Percentiles rank a stretch among this genome's conserved stretches.
phyloP scores from a whole-genome alignment of 2,888 invertebrate genomes.

The Drosophila kokeensis region DNA sequence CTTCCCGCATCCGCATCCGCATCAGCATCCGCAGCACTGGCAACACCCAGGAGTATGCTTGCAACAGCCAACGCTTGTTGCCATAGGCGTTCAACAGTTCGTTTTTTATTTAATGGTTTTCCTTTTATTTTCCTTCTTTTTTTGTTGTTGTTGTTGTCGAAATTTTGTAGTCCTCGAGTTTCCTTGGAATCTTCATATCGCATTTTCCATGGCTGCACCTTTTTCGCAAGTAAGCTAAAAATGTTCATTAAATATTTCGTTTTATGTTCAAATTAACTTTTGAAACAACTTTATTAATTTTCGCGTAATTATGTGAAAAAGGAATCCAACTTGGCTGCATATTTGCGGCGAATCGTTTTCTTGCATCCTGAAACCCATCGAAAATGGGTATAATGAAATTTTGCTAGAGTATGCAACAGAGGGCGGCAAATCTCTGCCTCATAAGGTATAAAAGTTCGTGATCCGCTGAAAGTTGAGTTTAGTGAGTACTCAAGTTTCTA shows the following conservation, averaged over 20 bases:
- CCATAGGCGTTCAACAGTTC: constrained; percentile 34
- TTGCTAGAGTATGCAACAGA: neutral
- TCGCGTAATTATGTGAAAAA: neutral
- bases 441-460: neutral
- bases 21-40: constrained; percentile 25
- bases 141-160: constrained; percentile 12
- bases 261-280: constrained; percentile 8
- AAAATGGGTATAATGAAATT: neutral
- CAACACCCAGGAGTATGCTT: constrained; percentile 32
- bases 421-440: neutral
- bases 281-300: constrained; percentile 24
- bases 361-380: neutral
- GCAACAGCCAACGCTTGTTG: constrained; percentile 24
- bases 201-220: constrained; percentile 8
- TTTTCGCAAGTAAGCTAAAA: constrained; percentile 8
- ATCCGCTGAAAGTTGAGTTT: neutral
- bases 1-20: constrained; percentile 23
- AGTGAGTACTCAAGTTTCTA: neutral
- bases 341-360: neutral
- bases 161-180: constrained; percentile 36
- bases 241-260: constrained; percentile 14
- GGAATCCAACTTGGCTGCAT: neutral
- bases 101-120: constrained; percentile 35
- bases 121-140: too few species aligned
- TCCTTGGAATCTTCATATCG: constrained; percentile 28